Evolutionary conservation across 2,113 vertebrate species (phyloP).

Genomic region (Acrocephalus arundinaceus): DNA sequence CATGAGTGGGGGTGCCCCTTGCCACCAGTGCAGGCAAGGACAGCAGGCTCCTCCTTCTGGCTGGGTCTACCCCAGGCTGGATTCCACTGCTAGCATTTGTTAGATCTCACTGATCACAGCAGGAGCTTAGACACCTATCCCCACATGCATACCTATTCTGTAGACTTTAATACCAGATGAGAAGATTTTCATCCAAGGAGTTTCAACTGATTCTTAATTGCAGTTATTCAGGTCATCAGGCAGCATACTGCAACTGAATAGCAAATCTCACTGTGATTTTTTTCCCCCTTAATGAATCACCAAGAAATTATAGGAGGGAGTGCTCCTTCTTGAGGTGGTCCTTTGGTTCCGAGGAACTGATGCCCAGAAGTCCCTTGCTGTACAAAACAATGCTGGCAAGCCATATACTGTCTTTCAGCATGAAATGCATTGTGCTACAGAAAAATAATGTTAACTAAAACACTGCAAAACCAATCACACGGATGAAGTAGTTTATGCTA

Average conservation of each 20-base stretch:
- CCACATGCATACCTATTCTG: background rate
- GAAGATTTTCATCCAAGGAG: background rate
- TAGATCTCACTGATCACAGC: background rate
- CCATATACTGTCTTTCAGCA: background rate
- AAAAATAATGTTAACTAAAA: background rate
- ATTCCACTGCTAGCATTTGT: background rate
- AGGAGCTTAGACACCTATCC: background rate
- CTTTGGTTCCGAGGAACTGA: background rate
- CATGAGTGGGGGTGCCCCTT: background rate
- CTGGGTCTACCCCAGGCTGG: background rate
- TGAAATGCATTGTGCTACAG: background rate
- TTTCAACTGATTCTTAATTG: background rate
- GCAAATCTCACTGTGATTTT: background rate
- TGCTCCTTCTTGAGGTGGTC: background rate
- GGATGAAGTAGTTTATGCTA: background rate
- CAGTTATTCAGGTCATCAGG: background rate
- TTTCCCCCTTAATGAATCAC: background rate
- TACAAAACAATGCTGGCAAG: background rate
- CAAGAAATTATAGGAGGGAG: background rate
- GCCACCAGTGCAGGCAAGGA: fast-evolving
- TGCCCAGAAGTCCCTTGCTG: background rate
- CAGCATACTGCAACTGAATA: background rate
- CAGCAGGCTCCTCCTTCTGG: background rate
- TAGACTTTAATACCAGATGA: background rate
- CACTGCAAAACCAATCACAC: background rate